Conservation (phyloP, 2,888 invertebrate genomes). For the Nomada flava region DNA sequence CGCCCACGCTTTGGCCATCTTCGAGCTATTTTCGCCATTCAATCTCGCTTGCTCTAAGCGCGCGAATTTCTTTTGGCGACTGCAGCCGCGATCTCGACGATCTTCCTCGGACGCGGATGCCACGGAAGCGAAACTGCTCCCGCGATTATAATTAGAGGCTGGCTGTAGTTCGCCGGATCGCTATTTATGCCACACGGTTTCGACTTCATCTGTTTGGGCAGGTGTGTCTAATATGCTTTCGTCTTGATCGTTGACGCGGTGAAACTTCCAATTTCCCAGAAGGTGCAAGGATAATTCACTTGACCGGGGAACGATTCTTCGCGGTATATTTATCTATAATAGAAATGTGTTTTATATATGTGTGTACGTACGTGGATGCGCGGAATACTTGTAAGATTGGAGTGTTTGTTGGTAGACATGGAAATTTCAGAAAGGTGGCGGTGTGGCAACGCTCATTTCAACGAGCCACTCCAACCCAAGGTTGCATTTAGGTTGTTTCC, state of each 20-base stretch:
- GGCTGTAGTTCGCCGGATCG: not conserved
- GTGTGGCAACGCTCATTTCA: slow-evolving; percentile 1
- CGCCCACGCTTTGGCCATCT: too few relatives aligned
- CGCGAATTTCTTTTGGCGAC: slow-evolving; percentile 33
- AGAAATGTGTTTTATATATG: too few relatives aligned
- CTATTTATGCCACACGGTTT: slow-evolving; percentile 12
- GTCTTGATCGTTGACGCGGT: not conserved
- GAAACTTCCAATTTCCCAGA: not conserved
- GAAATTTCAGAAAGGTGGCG: not conserved
- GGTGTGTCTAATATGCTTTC: not conserved
- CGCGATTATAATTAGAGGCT: slow-evolving; percentile 50
- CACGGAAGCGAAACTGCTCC: slow-evolving; percentile 5
- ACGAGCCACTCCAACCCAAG: not conserved
- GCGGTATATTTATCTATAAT: too few relatives aligned
- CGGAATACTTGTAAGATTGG: too few relatives aligned
- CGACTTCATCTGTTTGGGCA: not conserved
- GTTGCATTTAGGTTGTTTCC: slow-evolving; percentile 29
- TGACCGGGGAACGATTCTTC: too few relatives aligned
- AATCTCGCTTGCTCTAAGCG: slow-evolving; percentile 42
- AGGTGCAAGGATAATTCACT: too few relatives aligned
- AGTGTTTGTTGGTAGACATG: not conserved
- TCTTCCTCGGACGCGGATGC: not conserved
- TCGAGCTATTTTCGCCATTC: slow-evolving; percentile 31
- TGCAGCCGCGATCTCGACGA: not conserved
- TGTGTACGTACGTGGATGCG: too few relatives aligned